A percentile compares a stretch with the other conserved stretches of the same genome.
Evolutionary conservation across 2,888 invertebrate species (phyloP).

Genomic region (Callyntrura guangdongensis): DNA sequence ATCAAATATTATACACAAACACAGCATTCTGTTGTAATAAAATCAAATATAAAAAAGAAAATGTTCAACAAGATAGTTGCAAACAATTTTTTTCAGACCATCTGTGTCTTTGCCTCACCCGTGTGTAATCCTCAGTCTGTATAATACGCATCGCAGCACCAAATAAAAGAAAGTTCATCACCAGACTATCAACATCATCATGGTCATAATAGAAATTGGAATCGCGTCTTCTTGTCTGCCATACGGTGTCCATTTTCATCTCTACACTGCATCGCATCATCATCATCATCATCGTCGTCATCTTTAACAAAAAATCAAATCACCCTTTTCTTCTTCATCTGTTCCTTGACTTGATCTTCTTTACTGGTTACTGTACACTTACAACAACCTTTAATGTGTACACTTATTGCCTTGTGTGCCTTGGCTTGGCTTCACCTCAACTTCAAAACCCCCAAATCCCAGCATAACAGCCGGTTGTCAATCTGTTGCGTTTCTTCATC

Average conservation of each 20-base stretch:
- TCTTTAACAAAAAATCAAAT: conserved; percentile 61
- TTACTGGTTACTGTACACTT: conserved; percentile 45
- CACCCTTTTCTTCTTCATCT: conserved; percentile 62
- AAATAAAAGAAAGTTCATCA: conserved; percentile 40
- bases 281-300: conserved; percentile 4
- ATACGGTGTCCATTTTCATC: conserved; percentile 76
- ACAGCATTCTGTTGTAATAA: background rate
- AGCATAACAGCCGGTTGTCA: conserved; percentile 73
- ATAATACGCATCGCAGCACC: background rate
- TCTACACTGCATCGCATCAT: conserved; percentile 11
- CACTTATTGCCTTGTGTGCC: conserved; percentile 21
- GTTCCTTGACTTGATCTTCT: conserved; percentile 54
- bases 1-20: background rate
- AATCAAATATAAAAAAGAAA: conserved; percentile 55
- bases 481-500: conserved; percentile 69
- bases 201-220: conserved; percentile 49
- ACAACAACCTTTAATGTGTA: conserved; percentile 21
- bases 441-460: conserved; percentile 50
- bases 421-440: conserved; percentile 19
- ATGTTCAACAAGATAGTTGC: conserved; percentile 29
- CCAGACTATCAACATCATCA: conserved; percentile 26
- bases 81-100: conserved; percentile 62
- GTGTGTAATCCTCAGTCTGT: background rate
- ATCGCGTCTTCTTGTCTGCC: conserved; percentile 76
- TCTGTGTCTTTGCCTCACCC: conserved; percentile 58